phyloP scores from a whole-genome alignment of 2,113 vertebrate species.

The Polyodon spathula region DNA sequence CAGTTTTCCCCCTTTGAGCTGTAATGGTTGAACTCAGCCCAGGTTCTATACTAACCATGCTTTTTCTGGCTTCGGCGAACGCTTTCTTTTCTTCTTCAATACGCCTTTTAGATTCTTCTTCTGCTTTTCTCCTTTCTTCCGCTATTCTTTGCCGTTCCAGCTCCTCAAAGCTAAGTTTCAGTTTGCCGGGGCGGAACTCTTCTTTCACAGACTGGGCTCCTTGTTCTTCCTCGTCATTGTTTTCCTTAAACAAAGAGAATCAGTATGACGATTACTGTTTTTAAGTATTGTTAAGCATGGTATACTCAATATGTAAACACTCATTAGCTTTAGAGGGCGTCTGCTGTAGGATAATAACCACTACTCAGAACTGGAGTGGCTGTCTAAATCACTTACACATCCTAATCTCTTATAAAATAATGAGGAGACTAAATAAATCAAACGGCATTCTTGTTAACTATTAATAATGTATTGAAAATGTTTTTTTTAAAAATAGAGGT shows the following conservation, averaged over 20 bases:
- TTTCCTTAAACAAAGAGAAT: conserved; percentile 17
- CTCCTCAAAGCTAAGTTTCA: conserved; percentile 89
- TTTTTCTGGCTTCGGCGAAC: conserved; percentile 88
- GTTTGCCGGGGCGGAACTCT: conserved; percentile 68
- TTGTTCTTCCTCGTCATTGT: conserved; percentile 40
- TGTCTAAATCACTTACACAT: too few species aligned
- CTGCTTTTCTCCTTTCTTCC: conserved; percentile 73
- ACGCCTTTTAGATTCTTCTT: conserved; percentile 75
- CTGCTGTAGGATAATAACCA: too few species aligned
- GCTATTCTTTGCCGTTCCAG: conserved; percentile 82
- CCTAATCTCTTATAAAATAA: too few species aligned
- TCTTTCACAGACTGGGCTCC: conserved; percentile 45
- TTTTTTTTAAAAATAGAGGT: too few species aligned
- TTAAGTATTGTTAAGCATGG: too few species aligned
- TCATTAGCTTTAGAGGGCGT: too few species aligned
- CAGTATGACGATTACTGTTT: too few species aligned
- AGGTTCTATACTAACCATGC: conserved; percentile 63
- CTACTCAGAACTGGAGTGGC: too few species aligned
- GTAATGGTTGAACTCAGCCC: neutral
- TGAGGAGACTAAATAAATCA: too few species aligned
- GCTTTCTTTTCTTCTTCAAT: conserved; percentile 85
- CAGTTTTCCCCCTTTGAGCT: neutral
- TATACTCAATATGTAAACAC: too few species aligned
- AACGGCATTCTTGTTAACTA: too few species aligned
- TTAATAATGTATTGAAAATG: too few species aligned